A percentile compares a stretch with the other conserved stretches of the same genome.
phyloP scores from a whole-genome alignment of 2,113 vertebrate species.

The Ceyx melanurus region DNA sequence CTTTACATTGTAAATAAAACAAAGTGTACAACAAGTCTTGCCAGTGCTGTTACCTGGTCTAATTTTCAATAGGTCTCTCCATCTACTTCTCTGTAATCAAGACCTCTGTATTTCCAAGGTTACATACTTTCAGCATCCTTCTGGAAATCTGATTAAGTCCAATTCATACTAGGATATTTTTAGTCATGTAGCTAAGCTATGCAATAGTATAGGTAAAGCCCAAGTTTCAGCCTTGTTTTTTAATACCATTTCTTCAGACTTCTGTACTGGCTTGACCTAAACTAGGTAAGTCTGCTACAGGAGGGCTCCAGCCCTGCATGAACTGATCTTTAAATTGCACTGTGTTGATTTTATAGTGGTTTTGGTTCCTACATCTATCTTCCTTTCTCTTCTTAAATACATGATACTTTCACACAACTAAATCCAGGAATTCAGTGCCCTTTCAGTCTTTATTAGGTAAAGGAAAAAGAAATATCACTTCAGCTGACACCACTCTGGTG shows the following conservation, averaged over 20 bases:
- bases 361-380: not conserved
- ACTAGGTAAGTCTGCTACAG: fast-evolving
- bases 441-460: slow-evolving; percentile 5
- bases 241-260: not conserved
- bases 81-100: not conserved
- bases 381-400: not conserved
- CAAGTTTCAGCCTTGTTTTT: not conserved
- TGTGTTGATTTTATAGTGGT: not conserved
- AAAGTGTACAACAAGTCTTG: not conserved
- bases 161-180: not conserved
- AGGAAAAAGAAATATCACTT: slow-evolving; percentile 1
- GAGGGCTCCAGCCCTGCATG: not conserved
- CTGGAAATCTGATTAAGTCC: not conserved
- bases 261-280: not conserved
- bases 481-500: not conserved
- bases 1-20: not conserved
- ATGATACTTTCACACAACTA: not conserved
- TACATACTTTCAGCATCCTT: not conserved
- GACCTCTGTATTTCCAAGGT: not conserved
- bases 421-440: not conserved
- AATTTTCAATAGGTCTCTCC: not conserved
- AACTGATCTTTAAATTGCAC: not conserved
- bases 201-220: not conserved
- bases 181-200: not conserved
- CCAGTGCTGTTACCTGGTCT: not conserved